A percentile compares a stretch with the other conserved stretches of the same genome.
Conservation (phyloP, 2,797 vertebrate genomes). For the Vipera latastei region DNA sequence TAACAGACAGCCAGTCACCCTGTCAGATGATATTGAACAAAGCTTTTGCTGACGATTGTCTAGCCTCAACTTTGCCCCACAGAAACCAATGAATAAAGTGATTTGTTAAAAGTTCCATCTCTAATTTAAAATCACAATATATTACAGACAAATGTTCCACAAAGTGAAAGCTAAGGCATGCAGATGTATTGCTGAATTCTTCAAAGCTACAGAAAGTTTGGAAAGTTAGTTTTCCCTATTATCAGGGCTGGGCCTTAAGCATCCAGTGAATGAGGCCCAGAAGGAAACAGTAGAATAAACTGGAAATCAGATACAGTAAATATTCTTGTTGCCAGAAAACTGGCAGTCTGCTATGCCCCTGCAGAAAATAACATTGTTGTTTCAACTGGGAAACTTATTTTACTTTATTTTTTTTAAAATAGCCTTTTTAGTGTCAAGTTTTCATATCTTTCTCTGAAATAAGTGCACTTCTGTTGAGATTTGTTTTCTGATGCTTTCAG, state of each 20-base stretch:
- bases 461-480: background rate
- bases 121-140: background rate
- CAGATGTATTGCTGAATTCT: background rate
- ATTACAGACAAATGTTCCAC: background rate
- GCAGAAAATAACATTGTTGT: background rate
- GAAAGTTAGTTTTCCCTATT: background rate
- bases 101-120: background rate
- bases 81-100: background rate
- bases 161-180: background rate
- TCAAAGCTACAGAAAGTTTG: background rate
- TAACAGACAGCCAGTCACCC: background rate
- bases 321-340: background rate
- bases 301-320: background rate
- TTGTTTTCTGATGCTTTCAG: background rate
- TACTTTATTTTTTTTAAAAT: background rate
- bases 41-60: constrained; percentile 15
- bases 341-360: background rate
- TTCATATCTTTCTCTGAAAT: background rate
- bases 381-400: background rate
- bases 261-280: no score
- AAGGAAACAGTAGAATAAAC: background rate
- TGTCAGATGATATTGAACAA: constrained; percentile 6
- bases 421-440: background rate
- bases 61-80: background rate
- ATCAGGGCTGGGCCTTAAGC: background rate